Evolutionary conservation across 2,888 invertebrate species (phyloP).

Genomic region (Ischnus inquisitorius): DNA sequence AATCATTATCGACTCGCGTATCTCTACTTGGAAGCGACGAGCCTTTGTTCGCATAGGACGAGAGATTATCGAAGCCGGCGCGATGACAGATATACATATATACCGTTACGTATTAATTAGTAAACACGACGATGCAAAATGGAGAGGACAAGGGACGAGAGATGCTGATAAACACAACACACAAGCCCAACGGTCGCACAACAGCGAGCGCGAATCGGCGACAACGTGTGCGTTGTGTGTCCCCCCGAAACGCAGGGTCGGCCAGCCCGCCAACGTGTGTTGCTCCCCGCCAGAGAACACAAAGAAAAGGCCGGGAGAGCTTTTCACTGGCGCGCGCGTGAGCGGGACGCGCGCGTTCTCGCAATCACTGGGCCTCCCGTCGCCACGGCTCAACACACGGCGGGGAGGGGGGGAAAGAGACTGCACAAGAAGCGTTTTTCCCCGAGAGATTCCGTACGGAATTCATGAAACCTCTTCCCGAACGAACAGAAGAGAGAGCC

Average conservation of each 20-base stretch:
- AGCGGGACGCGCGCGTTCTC: slow-evolving; percentile 31
- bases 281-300: slow-evolving; percentile 16
- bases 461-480: slow-evolving; percentile 56
- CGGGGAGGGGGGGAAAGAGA: background rate
- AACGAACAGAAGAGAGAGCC: background rate
- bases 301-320: slow-evolving; percentile 40
- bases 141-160: background rate
- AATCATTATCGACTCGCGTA: slow-evolving; percentile 40
- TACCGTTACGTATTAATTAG: background rate
- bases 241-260: background rate
- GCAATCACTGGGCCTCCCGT: slow-evolving; percentile 34
- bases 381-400: no score
- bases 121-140: background rate
- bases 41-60: slow-evolving; percentile 15
- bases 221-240: slow-evolving; percentile 2
- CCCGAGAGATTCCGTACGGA: slow-evolving; percentile 36
- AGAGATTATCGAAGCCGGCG: background rate
- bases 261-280: slow-evolving; percentile 15
- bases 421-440: background rate
- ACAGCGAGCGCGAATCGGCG: slow-evolving; percentile 44
- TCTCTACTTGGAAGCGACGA: slow-evolving; percentile 5
- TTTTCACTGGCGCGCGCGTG: slow-evolving; percentile 35
- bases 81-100: background rate
- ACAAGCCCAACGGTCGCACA: slow-evolving; percentile 13
- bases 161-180: background rate